Conservation (phyloP, 2,797 vertebrate species). For the Ciconia nigra region DNA sequence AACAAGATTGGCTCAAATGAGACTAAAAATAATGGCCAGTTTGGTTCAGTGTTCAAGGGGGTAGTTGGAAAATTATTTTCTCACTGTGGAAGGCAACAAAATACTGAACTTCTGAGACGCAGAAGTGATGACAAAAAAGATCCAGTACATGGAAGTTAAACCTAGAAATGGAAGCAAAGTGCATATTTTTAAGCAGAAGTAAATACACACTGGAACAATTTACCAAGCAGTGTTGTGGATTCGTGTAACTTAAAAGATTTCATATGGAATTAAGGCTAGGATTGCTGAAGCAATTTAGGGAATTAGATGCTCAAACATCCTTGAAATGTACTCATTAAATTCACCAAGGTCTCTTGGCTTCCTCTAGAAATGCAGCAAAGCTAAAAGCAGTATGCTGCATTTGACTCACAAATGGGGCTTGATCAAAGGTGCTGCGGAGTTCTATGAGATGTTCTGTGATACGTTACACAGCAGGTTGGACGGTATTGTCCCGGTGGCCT, state of each 20-base stretch:
- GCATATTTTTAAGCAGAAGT: neutral
- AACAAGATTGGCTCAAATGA: neutral
- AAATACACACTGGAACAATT: neutral
- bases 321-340: constrained; percentile 40
- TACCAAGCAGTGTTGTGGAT: neutral
- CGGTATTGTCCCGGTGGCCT: neutral
- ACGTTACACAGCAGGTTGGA: neutral
- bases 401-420: neutral
- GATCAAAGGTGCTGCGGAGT: neutral
- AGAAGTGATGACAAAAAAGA: neutral
- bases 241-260: constrained; percentile 16
- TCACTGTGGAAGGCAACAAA: neutral
- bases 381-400: neutral
- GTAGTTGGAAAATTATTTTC: neutral
- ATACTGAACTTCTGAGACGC: neutral
- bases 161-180: neutral
- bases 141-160: neutral
- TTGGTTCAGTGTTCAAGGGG: neutral
- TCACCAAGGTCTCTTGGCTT: neutral
- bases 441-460: neutral
- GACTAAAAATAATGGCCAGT: neutral
- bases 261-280: neutral
- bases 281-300: constrained; percentile 15
- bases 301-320: constrained; percentile 38
- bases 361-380: neutral